These are phyloP conservation scores for Brenthis daphne DNA, from an alignment of 2,888 invertebrate genomes.

Conservation along the genomic window DNA sequence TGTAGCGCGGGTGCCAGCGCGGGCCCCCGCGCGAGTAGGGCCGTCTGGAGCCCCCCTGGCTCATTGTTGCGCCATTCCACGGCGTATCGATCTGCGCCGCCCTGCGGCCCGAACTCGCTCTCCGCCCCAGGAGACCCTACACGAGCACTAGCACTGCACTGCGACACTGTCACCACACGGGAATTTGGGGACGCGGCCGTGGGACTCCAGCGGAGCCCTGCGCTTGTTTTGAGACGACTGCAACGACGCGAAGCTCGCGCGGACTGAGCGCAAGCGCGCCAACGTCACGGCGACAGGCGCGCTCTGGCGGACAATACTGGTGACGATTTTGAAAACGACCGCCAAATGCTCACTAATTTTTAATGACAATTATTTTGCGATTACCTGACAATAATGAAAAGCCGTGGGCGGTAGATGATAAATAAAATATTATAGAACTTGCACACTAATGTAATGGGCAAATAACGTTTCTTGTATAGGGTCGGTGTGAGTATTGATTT, in stretches of 20 bases:
- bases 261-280: conserved; percentile 56
- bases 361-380: conserved; percentile 47
- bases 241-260: conserved; percentile 68
- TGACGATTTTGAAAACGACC: conserved; percentile 61
- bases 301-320: conserved; percentile 8
- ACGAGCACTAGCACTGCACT: conserved; percentile 54
- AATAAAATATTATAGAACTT: conserved; percentile 11
- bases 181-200: conserved; percentile 43
- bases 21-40: conserved; percentile 77
- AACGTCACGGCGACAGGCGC: conserved; percentile 48
- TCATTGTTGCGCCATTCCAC: conserved; percentile 72
- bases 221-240: conserved; percentile 54
- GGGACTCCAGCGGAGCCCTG: conserved; percentile 55
- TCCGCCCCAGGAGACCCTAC: conserved; percentile 30
- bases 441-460: not conserved
- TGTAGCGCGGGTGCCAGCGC: conserved; percentile 78
- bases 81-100: conserved; percentile 67
- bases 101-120: conserved; percentile 42
- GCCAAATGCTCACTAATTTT: conserved; percentile 53
- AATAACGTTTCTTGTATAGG: not conserved
- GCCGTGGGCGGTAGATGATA: conserved; percentile 17
- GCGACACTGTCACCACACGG: conserved; percentile 53
- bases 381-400: conserved; percentile 40
- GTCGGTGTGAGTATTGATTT: conserved; percentile 62
- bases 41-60: conserved; percentile 75